Base-by-base conservation (phyloP, 2,888 invertebrate species). In the Melikaiella ostensackeni region DNA sequence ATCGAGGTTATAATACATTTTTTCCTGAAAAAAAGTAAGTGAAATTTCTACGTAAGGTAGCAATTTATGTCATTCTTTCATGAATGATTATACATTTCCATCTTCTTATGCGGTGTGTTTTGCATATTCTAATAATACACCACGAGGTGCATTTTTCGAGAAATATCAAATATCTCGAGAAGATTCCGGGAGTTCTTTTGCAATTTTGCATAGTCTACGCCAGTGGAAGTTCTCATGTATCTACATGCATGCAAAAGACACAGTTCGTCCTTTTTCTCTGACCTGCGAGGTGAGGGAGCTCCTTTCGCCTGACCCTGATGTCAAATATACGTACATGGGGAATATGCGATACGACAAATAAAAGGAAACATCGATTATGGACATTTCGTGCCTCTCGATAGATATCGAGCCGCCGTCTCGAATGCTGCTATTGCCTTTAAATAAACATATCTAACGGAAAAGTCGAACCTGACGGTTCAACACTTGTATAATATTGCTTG, bases 101-200 rank as follows among this genome's bases (percentile, higher is more conserved):
- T 75, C 70, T 63, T 35, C 33, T 35, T 35, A 46, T 79, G 61
- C 73, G 21, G 57, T 13, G 0, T 24, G 24, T 24, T 57, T 74
- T 61, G 73, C 55, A 64, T 61, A 62, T 63, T 50, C 77, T 57
- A 55, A 21, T 46, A 27, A 63, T 42, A 63, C 50, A 77, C 59
- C 33, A 70, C 33, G 59, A 59, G 61, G 76, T 77, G 55, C 19
- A 78, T 79, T 81, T 59, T 79, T 73, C 57, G 46, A 13, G 46
- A 50, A 30, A 70, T 70, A 70, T 50, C 46, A 46, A 50, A 70
- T 70, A 50, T 70, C 70, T 70, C 50, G 11, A 11, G 50, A 46
- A 70, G 70, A 70, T 70, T 70, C 50, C 50, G 46, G n/a, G 42
- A 42, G 27, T 66, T 19, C 66, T 66, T 66, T 66, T 66, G 42